Percentiles rank a stretch among this genome's conserved stretches.
Evolutionary conservation across 1,140 invertebrate species (phyloP).

Genomic region (Artemia franciscana): DNA sequence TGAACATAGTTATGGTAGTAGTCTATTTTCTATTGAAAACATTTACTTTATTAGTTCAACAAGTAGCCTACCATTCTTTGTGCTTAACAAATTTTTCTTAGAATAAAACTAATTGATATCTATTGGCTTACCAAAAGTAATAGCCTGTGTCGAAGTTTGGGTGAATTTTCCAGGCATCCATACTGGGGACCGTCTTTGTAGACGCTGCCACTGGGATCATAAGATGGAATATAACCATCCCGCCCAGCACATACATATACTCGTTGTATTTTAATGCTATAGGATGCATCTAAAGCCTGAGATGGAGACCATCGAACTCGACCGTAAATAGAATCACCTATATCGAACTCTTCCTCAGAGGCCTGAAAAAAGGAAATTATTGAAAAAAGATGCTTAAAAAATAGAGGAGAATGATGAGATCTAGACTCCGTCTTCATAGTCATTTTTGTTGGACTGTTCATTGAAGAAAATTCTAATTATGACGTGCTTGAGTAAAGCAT

Average conservation of each 20-base stretch:
- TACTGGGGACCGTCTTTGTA: slow-evolving; percentile 24
- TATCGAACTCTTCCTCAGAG: slow-evolving; percentile 8
- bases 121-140: slow-evolving; percentile 21
- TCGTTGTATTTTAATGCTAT: slow-evolving; percentile 22
- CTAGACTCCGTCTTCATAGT: too few relatives aligned
- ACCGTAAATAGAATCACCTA: slow-evolving; percentile 23
- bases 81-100: too few relatives aligned
- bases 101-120: background rate
- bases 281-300: slow-evolving; percentile 23
- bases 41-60: too few relatives aligned
- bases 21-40: too few relatives aligned
- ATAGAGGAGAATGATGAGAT: too few relatives aligned
- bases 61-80: too few relatives aligned
- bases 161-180: slow-evolving; percentile 24
- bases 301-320: slow-evolving; percentile 25
- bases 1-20: too few relatives aligned
- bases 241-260: slow-evolving; percentile 25
- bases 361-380: background rate
- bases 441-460: too few relatives aligned
- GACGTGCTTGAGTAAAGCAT: too few relatives aligned
- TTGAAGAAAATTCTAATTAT: too few relatives aligned
- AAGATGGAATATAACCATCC: slow-evolving; percentile 24
- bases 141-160: slow-evolving; percentile 22
- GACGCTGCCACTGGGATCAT: slow-evolving; percentile 23
- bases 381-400: background rate